These are phyloP conservation scores for Intellagama lesueurii DNA, from an alignment of 2,797 vertebrate genomes.

Conservation along the genomic window DNA sequence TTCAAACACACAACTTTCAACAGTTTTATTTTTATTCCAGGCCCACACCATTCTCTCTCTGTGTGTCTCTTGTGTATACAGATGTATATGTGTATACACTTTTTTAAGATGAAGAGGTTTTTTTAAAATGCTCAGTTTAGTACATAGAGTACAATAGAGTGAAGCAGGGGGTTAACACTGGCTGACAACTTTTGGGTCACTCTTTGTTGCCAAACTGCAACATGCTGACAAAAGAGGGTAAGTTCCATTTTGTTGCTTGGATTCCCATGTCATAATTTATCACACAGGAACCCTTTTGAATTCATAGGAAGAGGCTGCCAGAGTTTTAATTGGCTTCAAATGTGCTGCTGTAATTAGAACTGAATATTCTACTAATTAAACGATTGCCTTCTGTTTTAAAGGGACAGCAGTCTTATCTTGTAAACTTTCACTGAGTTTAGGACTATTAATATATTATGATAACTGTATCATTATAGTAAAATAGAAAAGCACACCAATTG, in stretches of 20 bases:
- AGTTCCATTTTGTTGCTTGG: conserved; percentile 15
- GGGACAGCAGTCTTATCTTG: background rate
- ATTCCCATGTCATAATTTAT: background rate
- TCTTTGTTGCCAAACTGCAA: background rate
- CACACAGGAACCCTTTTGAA: background rate
- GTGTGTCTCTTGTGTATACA: background rate
- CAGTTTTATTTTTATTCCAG: conserved; percentile 1
- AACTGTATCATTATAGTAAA: background rate
- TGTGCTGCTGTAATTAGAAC: background rate
- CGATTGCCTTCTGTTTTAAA: conserved; percentile 9
- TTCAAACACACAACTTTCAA: conserved; percentile 2
- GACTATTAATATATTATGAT: background rate
- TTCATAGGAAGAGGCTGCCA: background rate
- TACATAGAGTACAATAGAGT: background rate
- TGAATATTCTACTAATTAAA: conserved; percentile 10
- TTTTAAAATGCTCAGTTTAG: background rate
- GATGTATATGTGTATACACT: rapidly evolving
- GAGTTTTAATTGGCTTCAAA: conserved; percentile 22
- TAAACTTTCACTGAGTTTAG: background rate
- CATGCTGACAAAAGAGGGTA: rapidly evolving
- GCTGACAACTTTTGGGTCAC: background rate
- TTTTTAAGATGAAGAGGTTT: conserved; percentile 4
- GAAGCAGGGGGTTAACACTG: background rate
- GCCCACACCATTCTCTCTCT: background rate
- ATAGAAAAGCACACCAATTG: background rate